Conservation (phyloP, 2,113 vertebrate genomes). For the Scopus umbretta region DNA sequence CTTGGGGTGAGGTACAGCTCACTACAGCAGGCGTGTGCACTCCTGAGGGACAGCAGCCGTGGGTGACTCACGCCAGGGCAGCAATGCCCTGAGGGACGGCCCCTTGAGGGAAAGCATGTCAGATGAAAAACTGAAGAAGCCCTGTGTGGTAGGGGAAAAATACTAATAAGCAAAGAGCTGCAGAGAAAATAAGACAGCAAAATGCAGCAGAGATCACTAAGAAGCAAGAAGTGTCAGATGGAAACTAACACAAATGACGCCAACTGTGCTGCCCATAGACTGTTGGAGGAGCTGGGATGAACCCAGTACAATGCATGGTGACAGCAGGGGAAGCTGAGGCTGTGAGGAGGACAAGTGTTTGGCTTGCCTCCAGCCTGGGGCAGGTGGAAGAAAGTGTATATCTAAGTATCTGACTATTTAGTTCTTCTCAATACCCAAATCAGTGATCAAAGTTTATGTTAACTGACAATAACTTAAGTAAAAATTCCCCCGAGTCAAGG, state of each 20-base stretch:
- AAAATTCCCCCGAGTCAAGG: neutral
- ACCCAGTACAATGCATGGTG: fast-evolving
- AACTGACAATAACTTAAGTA: neutral
- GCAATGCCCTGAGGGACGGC: fast-evolving
- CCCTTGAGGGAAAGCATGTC: neutral
- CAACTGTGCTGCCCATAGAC: fast-evolving
- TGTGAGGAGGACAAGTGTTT: neutral
- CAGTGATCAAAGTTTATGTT: neutral
- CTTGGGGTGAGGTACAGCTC: neutral
- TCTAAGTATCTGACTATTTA: neutral
- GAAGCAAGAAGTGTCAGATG: neutral
- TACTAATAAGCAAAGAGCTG: neutral
- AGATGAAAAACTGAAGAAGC: neutral
- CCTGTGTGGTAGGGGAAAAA: neutral
- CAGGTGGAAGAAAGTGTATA: neutral
- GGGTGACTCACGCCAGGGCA: fast-evolving
- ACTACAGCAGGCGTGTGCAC: fast-evolving
- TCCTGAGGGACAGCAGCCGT: neutral
- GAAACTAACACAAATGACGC: neutral
- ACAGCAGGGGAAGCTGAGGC: neutral
- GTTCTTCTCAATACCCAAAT: neutral
- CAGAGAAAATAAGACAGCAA: fast-evolving
- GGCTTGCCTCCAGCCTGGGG: neutral
- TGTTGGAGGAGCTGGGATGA: neutral
- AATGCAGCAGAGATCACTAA: neutral